Evolutionary conservation across 2,888 invertebrate species (phyloP).

Genomic region (Calliscelio sp.): DNA sequence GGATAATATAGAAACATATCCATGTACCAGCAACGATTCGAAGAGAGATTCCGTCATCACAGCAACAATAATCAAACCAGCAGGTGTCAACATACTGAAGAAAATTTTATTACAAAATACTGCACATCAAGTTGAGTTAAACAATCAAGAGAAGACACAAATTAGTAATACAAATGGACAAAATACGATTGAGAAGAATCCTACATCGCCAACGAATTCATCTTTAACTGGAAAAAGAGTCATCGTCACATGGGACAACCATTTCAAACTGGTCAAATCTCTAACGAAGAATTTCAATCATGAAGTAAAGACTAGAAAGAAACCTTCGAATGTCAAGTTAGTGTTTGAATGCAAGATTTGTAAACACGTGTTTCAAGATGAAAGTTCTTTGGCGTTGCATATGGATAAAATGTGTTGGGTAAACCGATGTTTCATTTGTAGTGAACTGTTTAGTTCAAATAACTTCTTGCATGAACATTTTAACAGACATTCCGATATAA

Average conservation of each 20-base stretch:
- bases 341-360: slow-evolving; percentile 68
- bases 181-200: too few species aligned
- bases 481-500: slow-evolving; percentile 36
- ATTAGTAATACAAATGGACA: background rate
- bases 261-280: slow-evolving; percentile 40
- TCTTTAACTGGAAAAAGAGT: slow-evolving; percentile 53
- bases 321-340: slow-evolving; percentile 25
- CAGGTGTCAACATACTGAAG: too few species aligned
- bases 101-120: too few species aligned
- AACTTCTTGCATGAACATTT: slow-evolving; percentile 27
- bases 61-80: background rate
- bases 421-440: slow-evolving; percentile 69
- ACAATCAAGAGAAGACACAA: too few species aligned
- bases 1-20: background rate
- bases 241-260: slow-evolving; percentile 57
- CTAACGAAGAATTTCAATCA: slow-evolving; percentile 15
- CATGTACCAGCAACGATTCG: background rate
- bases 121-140: too few species aligned
- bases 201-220: too few species aligned
- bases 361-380: slow-evolving; percentile 51
- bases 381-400: slow-evolving; percentile 32
- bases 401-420: slow-evolving; percentile 58
- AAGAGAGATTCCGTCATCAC: slow-evolving; percentile 14
- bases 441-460: background rate
- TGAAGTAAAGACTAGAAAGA: slow-evolving; percentile 17